phyloP scores from a whole-genome alignment of 2,113 vertebrate genomes.

The Rhegmatorhina hoffmannsi region DNA sequence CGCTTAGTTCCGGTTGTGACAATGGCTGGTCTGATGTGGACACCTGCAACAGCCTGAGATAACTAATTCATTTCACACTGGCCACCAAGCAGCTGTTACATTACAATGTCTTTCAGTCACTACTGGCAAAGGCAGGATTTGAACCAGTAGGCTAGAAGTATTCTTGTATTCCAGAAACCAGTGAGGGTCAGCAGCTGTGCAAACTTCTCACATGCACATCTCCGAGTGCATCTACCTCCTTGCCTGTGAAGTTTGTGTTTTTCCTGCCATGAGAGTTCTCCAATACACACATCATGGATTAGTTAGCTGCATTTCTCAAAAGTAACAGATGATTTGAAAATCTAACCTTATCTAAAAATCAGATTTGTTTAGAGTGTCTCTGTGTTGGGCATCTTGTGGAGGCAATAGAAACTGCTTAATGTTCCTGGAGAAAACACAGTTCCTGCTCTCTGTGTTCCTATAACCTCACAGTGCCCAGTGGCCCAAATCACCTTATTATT shows the following conservation, averaged over 20 bases:
- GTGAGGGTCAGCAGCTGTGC: conserved; percentile 47
- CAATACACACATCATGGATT: background rate
- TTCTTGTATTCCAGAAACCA: conserved; percentile 18
- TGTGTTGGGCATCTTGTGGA: background rate
- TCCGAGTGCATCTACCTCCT: background rate
- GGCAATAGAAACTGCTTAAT: background rate
- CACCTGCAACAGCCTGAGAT: conserved; percentile 46
- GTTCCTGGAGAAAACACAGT: background rate
- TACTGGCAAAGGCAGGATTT: conserved; percentile 11
- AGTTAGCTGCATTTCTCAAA: background rate
- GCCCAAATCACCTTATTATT: background rate
- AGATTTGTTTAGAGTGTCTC: background rate
- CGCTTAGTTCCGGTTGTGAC: background rate
- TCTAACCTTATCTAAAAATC: background rate
- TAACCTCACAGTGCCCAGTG: background rate
- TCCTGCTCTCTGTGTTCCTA: background rate
- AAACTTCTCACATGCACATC: background rate
- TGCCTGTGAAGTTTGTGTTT: background rate
- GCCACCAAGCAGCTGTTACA: conserved; percentile 46
- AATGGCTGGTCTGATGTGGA: background rate
- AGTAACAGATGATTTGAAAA: background rate
- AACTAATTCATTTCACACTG: conserved; percentile 40
- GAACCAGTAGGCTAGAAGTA: conserved; percentile 8
- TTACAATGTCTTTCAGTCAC: conserved; percentile 50
- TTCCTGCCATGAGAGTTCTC: background rate